phyloP scores from a whole-genome alignment of 37 sponge, comb jelly and placozoan species.

The Spongia lamella region DNA sequence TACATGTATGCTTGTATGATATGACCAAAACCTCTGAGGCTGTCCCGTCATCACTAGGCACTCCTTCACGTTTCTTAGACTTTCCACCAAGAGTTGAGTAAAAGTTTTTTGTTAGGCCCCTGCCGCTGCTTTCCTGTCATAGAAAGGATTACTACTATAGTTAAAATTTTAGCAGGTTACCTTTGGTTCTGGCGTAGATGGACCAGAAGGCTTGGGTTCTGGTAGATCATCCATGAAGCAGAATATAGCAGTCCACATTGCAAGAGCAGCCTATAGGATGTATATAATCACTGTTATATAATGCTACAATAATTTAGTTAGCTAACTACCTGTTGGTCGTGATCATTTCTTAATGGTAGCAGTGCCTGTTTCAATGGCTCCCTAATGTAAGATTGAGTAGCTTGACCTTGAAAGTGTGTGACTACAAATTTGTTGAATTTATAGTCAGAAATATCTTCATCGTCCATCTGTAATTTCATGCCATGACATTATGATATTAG shows the following conservation, averaged over 20 bases:
- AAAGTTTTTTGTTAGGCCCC: constrained; percentile 57
- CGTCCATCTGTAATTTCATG: constrained; percentile 46
- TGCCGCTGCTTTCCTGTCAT: neutral
- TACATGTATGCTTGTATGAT: too few relatives aligned
- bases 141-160: too few relatives aligned
- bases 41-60: neutral
- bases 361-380: constrained; percentile 79
- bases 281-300: neutral
- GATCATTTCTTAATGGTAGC: constrained; percentile 71
- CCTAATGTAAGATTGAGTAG: constrained; percentile 74
- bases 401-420: constrained; percentile 90
- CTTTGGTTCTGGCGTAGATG: constrained; percentile 4
- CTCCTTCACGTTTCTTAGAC: constrained; percentile 36
- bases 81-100: constrained; percentile 53
- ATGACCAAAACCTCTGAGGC: too few relatives aligned
- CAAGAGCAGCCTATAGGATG: constrained; percentile 75
- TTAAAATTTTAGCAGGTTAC: neutral
- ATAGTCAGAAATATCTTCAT: constrained; percentile 81
- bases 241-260: constrained; percentile 90
- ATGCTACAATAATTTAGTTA: neutral
- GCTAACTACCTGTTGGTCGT: constrained; percentile 56
- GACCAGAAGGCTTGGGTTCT: constrained; percentile 57
- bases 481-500: too few relatives aligned
- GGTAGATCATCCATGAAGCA: constrained; percentile 95
- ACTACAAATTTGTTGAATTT: constrained; percentile 89